Conservation (phyloP, 2,797 vertebrate genomes). For the Oryzias sinensis region DNA sequence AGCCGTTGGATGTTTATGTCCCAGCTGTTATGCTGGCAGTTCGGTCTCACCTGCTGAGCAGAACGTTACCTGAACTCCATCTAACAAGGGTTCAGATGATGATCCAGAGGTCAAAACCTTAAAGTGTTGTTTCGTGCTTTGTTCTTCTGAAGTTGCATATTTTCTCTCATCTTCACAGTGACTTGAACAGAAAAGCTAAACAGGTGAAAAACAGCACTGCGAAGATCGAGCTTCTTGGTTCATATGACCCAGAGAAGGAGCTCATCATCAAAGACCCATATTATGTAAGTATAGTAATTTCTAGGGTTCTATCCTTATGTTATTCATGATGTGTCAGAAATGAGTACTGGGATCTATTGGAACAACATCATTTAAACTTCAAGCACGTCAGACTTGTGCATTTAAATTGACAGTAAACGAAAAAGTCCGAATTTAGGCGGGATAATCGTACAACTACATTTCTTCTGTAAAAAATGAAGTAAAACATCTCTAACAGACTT, state of each 20-base stretch:
- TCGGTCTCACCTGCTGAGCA: background rate
- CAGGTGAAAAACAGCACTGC: slow-evolving; percentile 83
- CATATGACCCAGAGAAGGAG: slow-evolving; percentile 90
- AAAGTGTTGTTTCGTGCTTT: background rate
- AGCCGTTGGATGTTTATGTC: background rate
- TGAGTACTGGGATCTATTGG: background rate
- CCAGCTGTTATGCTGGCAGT: too few relatives aligned
- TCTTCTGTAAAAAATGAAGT: too few relatives aligned
- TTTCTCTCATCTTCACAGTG: slow-evolving; percentile 73
- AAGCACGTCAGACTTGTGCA: too few relatives aligned
- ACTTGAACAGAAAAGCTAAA: slow-evolving; percentile 87
- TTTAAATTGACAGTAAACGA: too few relatives aligned
- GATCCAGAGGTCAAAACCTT: slow-evolving; percentile 3
- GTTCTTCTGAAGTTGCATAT: background rate
- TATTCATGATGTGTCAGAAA: background rate
- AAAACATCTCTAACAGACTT: too few relatives aligned
- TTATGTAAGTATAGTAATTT: slow-evolving; percentile 84
- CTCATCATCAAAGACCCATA: slow-evolving; percentile 94
- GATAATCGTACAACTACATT: too few relatives aligned
- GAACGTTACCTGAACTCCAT: background rate
- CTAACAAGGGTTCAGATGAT: background rate
- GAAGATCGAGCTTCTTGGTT: slow-evolving; percentile 92
- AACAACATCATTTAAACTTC: too few relatives aligned
- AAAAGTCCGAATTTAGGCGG: too few relatives aligned
- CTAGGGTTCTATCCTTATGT: too few relatives aligned